phyloP scores from a whole-genome alignment of 2,888 invertebrate genomes.

The Blomia tropicalis region DNA sequence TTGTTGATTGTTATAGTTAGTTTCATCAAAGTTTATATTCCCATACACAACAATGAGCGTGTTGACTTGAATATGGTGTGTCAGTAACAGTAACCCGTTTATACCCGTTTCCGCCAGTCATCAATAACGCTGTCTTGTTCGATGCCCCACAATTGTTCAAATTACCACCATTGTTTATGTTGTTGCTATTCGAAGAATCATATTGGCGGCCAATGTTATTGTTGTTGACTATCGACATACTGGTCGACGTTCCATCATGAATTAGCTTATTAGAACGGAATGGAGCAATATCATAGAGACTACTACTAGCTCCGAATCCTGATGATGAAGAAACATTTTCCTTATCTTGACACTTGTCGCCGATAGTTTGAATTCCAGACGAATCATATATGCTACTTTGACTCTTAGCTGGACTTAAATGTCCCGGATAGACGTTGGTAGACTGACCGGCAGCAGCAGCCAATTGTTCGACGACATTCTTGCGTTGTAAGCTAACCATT shows the following conservation, averaged over 20 bases:
- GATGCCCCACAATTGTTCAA: background rate
- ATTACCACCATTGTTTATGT: background rate
- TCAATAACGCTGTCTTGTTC: slow-evolving; percentile 52
- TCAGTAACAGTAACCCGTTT: slow-evolving; percentile 63
- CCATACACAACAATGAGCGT: slow-evolving; percentile 78
- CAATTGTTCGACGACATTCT: slow-evolving; percentile 9
- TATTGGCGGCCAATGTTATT: background rate
- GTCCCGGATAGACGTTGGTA: background rate
- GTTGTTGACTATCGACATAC: background rate
- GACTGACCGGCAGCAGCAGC: background rate
- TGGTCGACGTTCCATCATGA: background rate
- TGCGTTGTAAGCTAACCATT: background rate
- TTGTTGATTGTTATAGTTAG: no score
- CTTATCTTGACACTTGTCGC: background rate
- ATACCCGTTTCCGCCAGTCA: slow-evolving; percentile 75
- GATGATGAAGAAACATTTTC: slow-evolving; percentile 1
- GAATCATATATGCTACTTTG: slow-evolving; percentile 14
- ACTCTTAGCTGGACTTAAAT: slow-evolving; percentile 14
- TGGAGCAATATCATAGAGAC: slow-evolving; percentile 11
- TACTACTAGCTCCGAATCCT: slow-evolving; percentile 12
- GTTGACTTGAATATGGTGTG: slow-evolving; percentile 38
- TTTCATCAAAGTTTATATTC: slow-evolving; percentile 52
- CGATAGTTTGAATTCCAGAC: background rate
- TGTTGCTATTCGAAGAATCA: background rate
- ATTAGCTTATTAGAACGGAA: background rate